Evolutionary conservation across 2,113 vertebrate genomes (phyloP), one percentile per base, ranked within the genome.

Genomic region (Fregata magnificens): DNA sequence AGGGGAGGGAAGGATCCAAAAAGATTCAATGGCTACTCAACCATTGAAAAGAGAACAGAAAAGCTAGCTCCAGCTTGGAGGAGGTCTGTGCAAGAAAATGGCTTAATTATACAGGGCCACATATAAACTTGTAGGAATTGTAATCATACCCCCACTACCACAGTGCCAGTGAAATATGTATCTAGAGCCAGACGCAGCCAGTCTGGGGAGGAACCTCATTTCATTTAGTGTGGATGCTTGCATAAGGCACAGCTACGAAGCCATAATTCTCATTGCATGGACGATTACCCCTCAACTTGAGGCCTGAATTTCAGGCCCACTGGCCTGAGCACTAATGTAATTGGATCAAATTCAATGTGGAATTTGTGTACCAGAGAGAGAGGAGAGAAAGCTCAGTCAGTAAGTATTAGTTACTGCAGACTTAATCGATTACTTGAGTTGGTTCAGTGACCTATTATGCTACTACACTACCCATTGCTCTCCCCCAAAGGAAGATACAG

Each of bases 371-470:
- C 55, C 47, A 66, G 63, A 77, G 82, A 7, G 7, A 16, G 14
- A 29, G 52, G n/a, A 90, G 53, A 73, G 65, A 70, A 88, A 78
- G 26, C 1, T 13, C 45, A 40, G 20, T 56, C 29, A 69, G 34
- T 94, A 61, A 90, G 22, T 87, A 44, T 90, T 95, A 91, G 84
- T 91, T 91, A 95, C 91, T 42, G 31, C 36, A 61, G 50, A 91
- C 70, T 85, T 91, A 69, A 89, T 85, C 1, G 1, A 76, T 85
- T 84, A 77, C 61, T 52, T 59, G 24, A 45, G 56, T 72, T 8
- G 5, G 26, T 83, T 92, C 32, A 45, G 47, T 84, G 62, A 16
- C 36, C 34, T 44, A 10, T 59, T 21, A 0, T 19, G 53, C 56
- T 69, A 28, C 36, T 91, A 82, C 16, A 32, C 15, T 62, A 50